phyloP scores from a whole-genome alignment of 1,140 invertebrate species.

The Eurosta solidaginis region DNA sequence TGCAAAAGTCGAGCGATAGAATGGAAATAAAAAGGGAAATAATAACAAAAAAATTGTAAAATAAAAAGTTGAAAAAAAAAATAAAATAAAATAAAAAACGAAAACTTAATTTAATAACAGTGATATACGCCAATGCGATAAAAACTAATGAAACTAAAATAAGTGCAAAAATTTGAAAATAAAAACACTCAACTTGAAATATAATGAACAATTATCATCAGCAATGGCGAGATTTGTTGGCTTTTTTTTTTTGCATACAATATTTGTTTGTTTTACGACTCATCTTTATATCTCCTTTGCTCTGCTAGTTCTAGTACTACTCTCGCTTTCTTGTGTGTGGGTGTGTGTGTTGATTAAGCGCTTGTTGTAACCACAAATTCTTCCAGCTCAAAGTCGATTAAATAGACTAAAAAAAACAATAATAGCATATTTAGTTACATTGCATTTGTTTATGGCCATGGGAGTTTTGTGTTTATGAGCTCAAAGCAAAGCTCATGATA shows the following conservation, averaged over 20 bases:
- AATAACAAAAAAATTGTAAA: too few relatives aligned
- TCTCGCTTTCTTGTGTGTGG: too few relatives aligned
- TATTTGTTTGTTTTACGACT: not conserved
- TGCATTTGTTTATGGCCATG: not conserved
- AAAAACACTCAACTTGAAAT: not conserved
- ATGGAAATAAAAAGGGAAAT: too few relatives aligned
- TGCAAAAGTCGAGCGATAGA: not conserved
- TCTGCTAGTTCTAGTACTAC: not conserved
- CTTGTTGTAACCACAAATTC: not conserved
- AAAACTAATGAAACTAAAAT: too few relatives aligned
- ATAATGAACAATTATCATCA: conserved; percentile 6
- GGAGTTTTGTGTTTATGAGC: not conserved
- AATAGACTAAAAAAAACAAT: not conserved
- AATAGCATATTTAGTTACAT: not conserved
- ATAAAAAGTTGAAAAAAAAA: not conserved
- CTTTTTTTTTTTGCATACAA: not conserved
- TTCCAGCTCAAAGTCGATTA: conserved; percentile 17
- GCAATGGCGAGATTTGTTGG: not conserved
- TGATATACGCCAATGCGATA: too few relatives aligned
- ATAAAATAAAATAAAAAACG: not conserved
- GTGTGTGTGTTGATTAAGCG: conserved; percentile 6
- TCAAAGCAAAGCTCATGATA: not conserved
- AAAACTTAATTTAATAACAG: too few relatives aligned
- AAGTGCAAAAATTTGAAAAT: too few relatives aligned
- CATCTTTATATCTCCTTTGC: not conserved